phyloP scores from a whole-genome alignment of 2,113 vertebrate genomes.

The Limnothrissa miodon region DNA sequence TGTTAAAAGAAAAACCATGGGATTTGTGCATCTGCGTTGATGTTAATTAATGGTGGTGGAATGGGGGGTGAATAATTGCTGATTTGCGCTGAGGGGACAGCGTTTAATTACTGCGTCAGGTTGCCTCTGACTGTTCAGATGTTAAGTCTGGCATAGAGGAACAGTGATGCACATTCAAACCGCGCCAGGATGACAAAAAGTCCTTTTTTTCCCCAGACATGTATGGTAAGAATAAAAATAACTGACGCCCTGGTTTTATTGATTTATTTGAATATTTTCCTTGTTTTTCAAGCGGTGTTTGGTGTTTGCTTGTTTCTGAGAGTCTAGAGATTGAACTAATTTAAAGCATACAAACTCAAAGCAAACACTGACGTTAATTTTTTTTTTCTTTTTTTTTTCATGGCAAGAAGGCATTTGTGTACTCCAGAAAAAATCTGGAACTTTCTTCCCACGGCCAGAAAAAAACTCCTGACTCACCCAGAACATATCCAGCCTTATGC shows the following conservation, averaged over 20 bases:
- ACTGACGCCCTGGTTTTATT: background rate
- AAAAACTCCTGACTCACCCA: conserved; percentile 30
- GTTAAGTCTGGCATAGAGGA: conserved; percentile 15
- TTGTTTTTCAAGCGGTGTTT: background rate
- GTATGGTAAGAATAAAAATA: background rate
- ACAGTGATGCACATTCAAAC: background rate
- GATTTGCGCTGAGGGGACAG: conserved; percentile 49
- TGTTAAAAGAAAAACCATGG: conserved; percentile 8
- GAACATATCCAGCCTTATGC: conserved; percentile 29
- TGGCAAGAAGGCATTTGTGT: background rate
- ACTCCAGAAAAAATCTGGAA: background rate
- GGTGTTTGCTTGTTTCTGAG: background rate
- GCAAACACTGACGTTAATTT: background rate
- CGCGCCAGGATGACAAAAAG: background rate
- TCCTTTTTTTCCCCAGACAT: background rate
- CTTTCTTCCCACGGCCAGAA: background rate
- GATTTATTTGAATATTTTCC: background rate
- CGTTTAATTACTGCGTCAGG: conserved; percentile 30
- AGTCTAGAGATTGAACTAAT: background rate
- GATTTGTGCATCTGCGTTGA: conserved; percentile 23
- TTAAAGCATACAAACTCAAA: background rate
- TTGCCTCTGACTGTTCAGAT: conserved; percentile 30
- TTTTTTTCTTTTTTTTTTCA: background rate
- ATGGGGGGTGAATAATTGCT: conserved; percentile 50
- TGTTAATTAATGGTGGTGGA: conserved; percentile 57